Evolutionary conservation across 1,140 invertebrate genomes (phyloP), one percentile per base, ranked within the genome.

Genomic region (Acromyrmex charruanus): DNA sequence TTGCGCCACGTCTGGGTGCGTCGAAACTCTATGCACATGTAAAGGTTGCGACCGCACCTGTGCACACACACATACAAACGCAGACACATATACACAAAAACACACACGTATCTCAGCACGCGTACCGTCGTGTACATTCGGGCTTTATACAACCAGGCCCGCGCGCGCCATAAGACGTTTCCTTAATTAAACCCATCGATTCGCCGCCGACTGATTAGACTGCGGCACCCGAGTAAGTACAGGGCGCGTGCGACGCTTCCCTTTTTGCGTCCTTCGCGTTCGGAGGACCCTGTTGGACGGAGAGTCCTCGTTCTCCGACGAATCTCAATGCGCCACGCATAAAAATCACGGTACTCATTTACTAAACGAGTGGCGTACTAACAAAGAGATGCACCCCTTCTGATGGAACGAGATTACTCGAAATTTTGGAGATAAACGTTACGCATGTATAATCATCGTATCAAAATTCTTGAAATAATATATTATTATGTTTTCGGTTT

Each of bases 181-280:
- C 88, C 88, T 90, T 90, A 90, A 90, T 90, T 90, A 90, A 90
- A 90, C 66, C 89, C 89, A 90, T 90, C 88, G 89, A 90, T 90
- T 90, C 86, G 39, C 77, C 84, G 84, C 71, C 88, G 77, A 77
- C 84, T 89, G 88, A 90, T 89, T 90, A 89, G 88, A 89, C 88
- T 82, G 80, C 65, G 84, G 85, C 71, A 55, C 21, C 25, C 39
- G 16, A 35, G 59, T 63, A 75, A 84, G 69, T 84, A 75, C 69
- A 84, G 69, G 28, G 53, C 68, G 79, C 31, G 53, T 28, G 65
- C 80, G 80, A 49, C 68, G 39, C 69, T 74, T 25, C 68, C 80
- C 69, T 75, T 75, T 84, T 84, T 74, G 80, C 55, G 69, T 35
- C 55, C 39, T 68, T 74, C 16, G 53, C 21, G 65, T 28, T 71